Evolutionary conservation across 2,888 invertebrate species (phyloP), one percentile per base, ranked within the genome.

Genomic region (Phoenoteleia sp.): DNA sequence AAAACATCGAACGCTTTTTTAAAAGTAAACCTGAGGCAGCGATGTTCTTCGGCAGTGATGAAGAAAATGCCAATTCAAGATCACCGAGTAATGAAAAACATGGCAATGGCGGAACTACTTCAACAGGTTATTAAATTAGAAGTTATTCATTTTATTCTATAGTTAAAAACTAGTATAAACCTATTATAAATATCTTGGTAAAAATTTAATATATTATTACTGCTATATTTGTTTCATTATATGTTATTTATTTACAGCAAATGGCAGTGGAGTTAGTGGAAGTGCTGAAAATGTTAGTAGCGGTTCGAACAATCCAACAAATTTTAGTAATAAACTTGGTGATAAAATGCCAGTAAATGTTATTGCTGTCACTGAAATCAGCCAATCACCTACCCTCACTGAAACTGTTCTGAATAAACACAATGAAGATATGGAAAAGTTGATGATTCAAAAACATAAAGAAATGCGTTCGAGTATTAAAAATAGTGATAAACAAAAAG

Each of bases 351-450:
- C n/a, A n/a, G n/a, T n/a, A n/a, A n/a, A n/a, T n/a, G n/a, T n/a
- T n/a, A n/a, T n/a, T n/a, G n/a, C 27, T 27, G 7, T 7, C 27
- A 67, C 60, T 7, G 76, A 81, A 17, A 94, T 94, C 33, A 94
- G 94, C 29, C 95, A 95, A 54, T 93, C 94, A 5, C 94, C 94
- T 0, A 95, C 95, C 17, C 92, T 96, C 9, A 96, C 96, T 0
- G 95, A 96, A 91, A 95, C 95, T 0, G 88, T 96, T 49, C 92
- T 96, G 4, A 95, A 94, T 72, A 94, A 94, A 90, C 98, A 98
- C 92, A 98, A 97, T 88, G 95, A 96, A 84, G 96, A 97, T 80
- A 98, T 98, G 98, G 97, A 97, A 91, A 97, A 96, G 89, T 95
- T 96, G 60, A 95, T 98, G 95, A 94, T 96, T 0, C 96, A 97